Conservation (phyloP, 2,113 vertebrate genomes). For the Rhinogobius similis region DNA sequence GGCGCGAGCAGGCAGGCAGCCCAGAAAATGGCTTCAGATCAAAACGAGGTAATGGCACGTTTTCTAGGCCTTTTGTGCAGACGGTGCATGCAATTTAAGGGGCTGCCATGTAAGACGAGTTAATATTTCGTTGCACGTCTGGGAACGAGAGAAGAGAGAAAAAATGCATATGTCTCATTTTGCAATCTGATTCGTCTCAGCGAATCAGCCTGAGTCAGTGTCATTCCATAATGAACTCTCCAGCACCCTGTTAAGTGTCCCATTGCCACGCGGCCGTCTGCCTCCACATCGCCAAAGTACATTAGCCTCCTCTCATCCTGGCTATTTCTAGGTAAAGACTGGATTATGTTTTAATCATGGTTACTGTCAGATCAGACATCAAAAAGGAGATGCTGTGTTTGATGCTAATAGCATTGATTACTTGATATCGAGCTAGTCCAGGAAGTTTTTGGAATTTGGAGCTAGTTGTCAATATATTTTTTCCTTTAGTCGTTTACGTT, state of each 20-base stretch:
- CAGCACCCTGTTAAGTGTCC: slow-evolving; percentile 39
- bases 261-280: slow-evolving; percentile 29
- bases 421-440: too few species aligned
- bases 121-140: slow-evolving; percentile 74
- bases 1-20: slow-evolving; percentile 44
- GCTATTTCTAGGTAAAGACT: background rate
- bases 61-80: slow-evolving; percentile 67
- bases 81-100: slow-evolving; percentile 68
- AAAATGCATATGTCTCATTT: slow-evolving; percentile 71
- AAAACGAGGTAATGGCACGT: slow-evolving; percentile 77
- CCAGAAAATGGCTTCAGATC: slow-evolving; percentile 68
- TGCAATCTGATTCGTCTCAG: slow-evolving; percentile 75
- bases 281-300: slow-evolving; percentile 31
- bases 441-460: too few species aligned
- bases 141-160: slow-evolving; percentile 39
- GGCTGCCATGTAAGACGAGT: slow-evolving; percentile 63
- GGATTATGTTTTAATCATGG: background rate
- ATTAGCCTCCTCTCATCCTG: background rate
- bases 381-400: too few species aligned
- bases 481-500: too few species aligned
- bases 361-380: too few species aligned
- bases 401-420: too few species aligned
- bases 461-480: too few species aligned
- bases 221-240: slow-evolving; percentile 72
- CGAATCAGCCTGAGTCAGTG: slow-evolving; percentile 74